Evolutionary conservation across 1,140 invertebrate genomes (phyloP).

Genomic region (Scaptomyza pallida): DNA sequence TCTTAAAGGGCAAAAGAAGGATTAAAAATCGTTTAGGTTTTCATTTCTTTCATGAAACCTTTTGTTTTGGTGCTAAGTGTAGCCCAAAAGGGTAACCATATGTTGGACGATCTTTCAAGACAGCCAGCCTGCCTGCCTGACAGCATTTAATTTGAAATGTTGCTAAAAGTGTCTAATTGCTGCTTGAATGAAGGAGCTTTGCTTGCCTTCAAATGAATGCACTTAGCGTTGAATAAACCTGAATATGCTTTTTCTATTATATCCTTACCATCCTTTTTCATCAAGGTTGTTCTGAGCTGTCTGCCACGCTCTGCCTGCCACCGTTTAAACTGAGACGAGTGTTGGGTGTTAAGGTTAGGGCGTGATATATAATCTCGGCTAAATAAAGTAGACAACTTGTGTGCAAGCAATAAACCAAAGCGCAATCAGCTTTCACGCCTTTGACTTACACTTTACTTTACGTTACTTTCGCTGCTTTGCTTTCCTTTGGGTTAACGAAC

Average conservation of each 20-base stretch:
- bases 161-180: constrained; percentile 42
- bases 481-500: background rate
- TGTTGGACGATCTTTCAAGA: background rate
- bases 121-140: background rate
- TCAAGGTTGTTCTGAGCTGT: too few species aligned
- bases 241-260: background rate
- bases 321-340: too few species aligned
- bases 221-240: constrained; percentile 31
- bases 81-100: background rate
- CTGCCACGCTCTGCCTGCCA: too few species aligned
- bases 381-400: constrained; percentile 1
- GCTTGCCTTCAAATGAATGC: constrained; percentile 28
- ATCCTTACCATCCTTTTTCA: too few species aligned
- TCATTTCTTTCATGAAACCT: too few species aligned
- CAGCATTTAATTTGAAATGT: constrained; percentile 33
- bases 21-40: too few species aligned
- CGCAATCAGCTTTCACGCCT: background rate
- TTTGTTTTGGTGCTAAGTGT: too few species aligned
- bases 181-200: constrained; percentile 25
- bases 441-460: background rate
- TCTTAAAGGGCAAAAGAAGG: too few species aligned
- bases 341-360: background rate
- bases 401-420: background rate
- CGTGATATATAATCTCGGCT: background rate
- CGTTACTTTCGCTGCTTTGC: background rate